Evolutionary conservation across 2,113 vertebrate species (phyloP), one percentile per base, ranked within the genome.

Genomic region (Rhabdornis inornatus): DNA sequence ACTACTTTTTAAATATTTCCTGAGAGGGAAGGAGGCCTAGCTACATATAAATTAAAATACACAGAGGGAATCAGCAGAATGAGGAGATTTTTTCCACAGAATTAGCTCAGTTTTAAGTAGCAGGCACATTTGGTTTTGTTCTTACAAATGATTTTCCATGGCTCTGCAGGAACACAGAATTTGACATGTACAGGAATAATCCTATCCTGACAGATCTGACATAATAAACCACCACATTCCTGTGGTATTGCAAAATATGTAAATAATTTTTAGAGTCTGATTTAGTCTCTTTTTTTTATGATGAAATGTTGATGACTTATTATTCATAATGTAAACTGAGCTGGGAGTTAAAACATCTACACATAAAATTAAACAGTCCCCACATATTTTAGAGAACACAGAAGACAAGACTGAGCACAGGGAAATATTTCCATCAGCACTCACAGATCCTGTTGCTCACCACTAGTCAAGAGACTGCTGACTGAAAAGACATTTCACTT

Each of bases 231-330:
- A 94, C 42, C 5, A 44, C 72, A 94, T 94, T 94, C 85, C 31
- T 94, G 86, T 76, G 72, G 92, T 45, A 60, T 71, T 87, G 27
- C 76, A 91, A 94, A 95, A 81, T 92, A 95, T 40, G 69, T 56
- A 92, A 94, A 95, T 84, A 4, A 75, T 64, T 94, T 92, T 94
- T 75, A 68, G 33, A 90, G 28, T 49, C 60, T 75, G 37, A 55
- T 94, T 91, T 78, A 89, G 76, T 95, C 22, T 53, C 40, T 11
- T 80, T 82, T 77, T 83, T 63, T 39, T 49, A 57, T 81, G 44
- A 31, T 71, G 83, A 91, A 92, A 87, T 4, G 2, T 71, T 3
- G 16, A 75, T 77, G 80, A 91, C 72, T 75, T 83, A 64, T 90
- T 92, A 81, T 84, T 94, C 49, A 40, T 75, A 91, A 81, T 0